phyloP scores from a whole-genome alignment of 2,888 invertebrate species.

The Rhorus exstirpatorius region DNA sequence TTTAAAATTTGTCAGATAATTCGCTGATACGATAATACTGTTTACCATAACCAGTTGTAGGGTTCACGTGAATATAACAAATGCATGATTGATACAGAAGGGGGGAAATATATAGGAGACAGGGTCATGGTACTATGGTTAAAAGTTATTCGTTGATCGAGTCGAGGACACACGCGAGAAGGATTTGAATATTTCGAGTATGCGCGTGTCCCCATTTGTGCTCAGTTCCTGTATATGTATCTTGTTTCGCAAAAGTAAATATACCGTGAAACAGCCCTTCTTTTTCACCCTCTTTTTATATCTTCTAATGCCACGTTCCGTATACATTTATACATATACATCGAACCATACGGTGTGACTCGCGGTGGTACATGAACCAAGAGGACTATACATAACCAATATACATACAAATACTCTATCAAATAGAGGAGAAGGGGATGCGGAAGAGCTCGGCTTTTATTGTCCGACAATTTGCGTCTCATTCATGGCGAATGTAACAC shows the following conservation, averaged over 20 bases:
- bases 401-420: slow-evolving; percentile 13
- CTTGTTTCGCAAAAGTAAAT: slow-evolving; percentile 58
- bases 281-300: slow-evolving; percentile 72
- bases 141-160: slow-evolving; percentile 21
- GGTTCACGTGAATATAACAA: slow-evolving; percentile 19
- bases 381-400: not conserved
- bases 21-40: slow-evolving; percentile 25
- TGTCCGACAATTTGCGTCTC: slow-evolving; percentile 72
- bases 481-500: slow-evolving; percentile 64
- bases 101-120: no score
- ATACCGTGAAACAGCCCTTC: slow-evolving; percentile 60
- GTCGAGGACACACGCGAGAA: slow-evolving; percentile 6
- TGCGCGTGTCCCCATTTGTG: not conserved
- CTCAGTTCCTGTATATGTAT: slow-evolving; percentile 1
- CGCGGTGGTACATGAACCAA: no score
- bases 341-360: not conserved
- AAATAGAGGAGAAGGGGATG: slow-evolving; percentile 12
- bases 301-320: slow-evolving; percentile 53
- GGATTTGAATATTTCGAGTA: slow-evolving; percentile 41
- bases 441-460: slow-evolving; percentile 62
- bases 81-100: slow-evolving; percentile 8
- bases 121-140: not conserved
- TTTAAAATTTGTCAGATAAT: slow-evolving; percentile 38
- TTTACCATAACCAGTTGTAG: not conserved
- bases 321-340: slow-evolving; percentile 55